phyloP scores from a whole-genome alignment of 2,888 invertebrate species.

The Allolobophora icterica region DNA sequence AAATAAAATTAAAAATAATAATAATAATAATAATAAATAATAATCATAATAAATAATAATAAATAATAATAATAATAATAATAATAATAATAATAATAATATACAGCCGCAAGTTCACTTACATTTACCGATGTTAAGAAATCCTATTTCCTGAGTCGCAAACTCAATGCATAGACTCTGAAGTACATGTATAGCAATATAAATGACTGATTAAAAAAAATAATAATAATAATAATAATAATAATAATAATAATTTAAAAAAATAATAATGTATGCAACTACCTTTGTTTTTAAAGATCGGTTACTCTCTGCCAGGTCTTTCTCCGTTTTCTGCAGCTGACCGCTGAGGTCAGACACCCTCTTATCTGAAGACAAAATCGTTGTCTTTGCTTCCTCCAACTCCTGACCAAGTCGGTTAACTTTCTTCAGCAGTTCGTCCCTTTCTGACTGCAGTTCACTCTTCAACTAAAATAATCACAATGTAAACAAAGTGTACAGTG shows the following conservation, averaged over 20 bases:
- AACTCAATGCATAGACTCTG: too few relatives aligned
- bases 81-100: too few relatives aligned
- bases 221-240: too few relatives aligned
- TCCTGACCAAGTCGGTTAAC: background rate
- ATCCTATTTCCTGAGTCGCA: too few relatives aligned
- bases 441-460: slow-evolving; percentile 19
- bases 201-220: too few relatives aligned
- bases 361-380: background rate
- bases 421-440: slow-evolving; percentile 13
- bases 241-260: background rate
- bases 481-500: background rate
- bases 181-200: too few relatives aligned
- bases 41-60: too few relatives aligned
- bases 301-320: background rate
- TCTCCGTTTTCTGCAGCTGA: slow-evolving; percentile 9
- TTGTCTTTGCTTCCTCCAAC: background rate
- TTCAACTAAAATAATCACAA: slow-evolving; percentile 7
- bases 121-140: too few relatives aligned
- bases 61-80: too few relatives aligned
- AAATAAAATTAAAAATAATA: too few relatives aligned
- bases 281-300: slow-evolving; percentile 9
- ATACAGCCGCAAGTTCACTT: too few relatives aligned
- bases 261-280: background rate
- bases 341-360: background rate
- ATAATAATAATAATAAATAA: too few relatives aligned